Evolutionary conservation across 2,113 vertebrate genomes (phyloP).

Genomic region (Synchiropus splendidus): DNA sequence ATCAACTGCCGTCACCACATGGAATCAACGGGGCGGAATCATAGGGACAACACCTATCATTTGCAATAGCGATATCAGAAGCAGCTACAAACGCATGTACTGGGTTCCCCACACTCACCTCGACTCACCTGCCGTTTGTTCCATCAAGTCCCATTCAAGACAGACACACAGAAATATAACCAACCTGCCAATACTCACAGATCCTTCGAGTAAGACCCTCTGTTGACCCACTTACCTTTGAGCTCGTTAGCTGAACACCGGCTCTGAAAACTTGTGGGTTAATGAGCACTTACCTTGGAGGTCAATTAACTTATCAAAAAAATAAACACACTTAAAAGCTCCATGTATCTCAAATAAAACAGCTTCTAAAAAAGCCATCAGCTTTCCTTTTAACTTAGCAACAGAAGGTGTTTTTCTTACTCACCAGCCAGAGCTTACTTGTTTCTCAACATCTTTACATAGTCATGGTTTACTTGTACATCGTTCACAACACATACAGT

Average conservation of each 20-base stretch:
- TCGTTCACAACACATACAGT: conserved; percentile 66
- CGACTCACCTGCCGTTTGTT: conserved; percentile 49
- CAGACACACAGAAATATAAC: conserved; percentile 64
- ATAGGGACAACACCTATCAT: not conserved
- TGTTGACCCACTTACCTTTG: conserved; percentile 65
- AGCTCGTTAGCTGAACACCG: conserved; percentile 21
- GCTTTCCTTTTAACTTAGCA: conserved; percentile 67
- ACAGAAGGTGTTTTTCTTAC: conserved; percentile 76
- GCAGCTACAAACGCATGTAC: not conserved
- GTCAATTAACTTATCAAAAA: conserved; percentile 44
- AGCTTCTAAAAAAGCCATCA: conserved; percentile 59
- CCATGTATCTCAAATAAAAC: conserved; percentile 54
- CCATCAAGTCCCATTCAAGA: conserved; percentile 34
- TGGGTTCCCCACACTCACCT: conserved; percentile 59
- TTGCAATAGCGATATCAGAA: not conserved
- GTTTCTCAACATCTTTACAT: conserved; percentile 77
- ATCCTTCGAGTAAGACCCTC: conserved; percentile 32
- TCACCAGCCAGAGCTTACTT: conserved; percentile 76
- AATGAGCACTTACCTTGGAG: conserved; percentile 67
- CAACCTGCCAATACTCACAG: conserved; percentile 66
- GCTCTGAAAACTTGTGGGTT: conserved; percentile 64
- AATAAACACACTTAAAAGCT: conserved; percentile 69
- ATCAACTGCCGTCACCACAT: no score
- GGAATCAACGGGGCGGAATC: no score
- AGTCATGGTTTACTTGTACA: conserved; percentile 76